A percentile compares a stretch with the other conserved stretches of the same genome.
These are phyloP conservation scores for Eudyptes chrysolophus DNA, from an alignment of 2,113 vertebrate genomes.

Conservation along the genomic window DNA sequence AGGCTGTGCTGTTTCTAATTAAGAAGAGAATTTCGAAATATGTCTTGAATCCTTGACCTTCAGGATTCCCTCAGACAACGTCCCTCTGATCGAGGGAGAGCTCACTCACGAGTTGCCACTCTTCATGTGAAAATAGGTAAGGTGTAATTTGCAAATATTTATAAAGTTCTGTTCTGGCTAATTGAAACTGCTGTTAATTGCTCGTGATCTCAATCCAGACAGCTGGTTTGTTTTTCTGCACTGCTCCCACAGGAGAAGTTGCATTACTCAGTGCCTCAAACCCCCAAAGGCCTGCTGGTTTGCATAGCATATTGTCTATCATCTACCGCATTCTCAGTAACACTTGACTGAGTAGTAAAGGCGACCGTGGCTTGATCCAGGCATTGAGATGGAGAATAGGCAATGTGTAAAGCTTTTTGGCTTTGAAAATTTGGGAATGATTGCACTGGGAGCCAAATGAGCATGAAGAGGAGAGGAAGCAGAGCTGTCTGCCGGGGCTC, in stretches of 20 bases:
- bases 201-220: constrained; percentile 41
- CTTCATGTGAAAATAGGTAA: constrained; percentile 19
- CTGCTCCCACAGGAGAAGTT: not conserved
- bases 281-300: not conserved
- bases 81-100: not conserved
- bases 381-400: not conserved
- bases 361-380: not conserved
- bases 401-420: not conserved
- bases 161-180: constrained; percentile 6
- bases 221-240: constrained; percentile 43
- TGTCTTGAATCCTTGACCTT: not conserved
- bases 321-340: not conserved
- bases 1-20: constrained; percentile 23
- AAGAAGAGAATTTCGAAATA: not conserved
- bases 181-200: constrained; percentile 46
- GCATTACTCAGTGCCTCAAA: constrained; percentile 5
- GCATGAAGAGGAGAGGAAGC: not conserved
- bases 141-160: constrained; percentile 33
- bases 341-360: not conserved
- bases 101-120: not conserved
- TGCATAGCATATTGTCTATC: constrained; percentile 1
- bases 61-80: not conserved
- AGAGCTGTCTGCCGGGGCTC: not conserved
- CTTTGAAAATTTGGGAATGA: not conserved
- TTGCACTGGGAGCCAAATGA: not conserved